phyloP scores from a whole-genome alignment of 2,113 vertebrate species.

The mouse (Mus musculus) region GRCm39 chr9:58441501-58442000 shows the following conservation, averaged over 20 bases:
- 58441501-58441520: not conserved
- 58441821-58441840: not conserved
- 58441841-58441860: not conserved
- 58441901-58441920: not conserved
- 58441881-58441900: not conserved
- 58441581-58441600: not conserved
- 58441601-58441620: not conserved
- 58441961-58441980: not conserved
- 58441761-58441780: not conserved
- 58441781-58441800: not conserved
- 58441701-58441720: not conserved
- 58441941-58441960: not conserved
- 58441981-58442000: not conserved
- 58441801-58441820: not conserved
- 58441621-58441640: constrained; percentile 10
- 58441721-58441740: not conserved
- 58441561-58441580: not conserved
- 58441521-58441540: not conserved
- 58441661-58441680: not conserved
- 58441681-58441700: not conserved
- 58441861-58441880: not conserved
- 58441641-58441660: not conserved
- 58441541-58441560: not conserved
- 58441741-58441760: too few species aligned
- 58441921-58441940: not conserved